A percentile compares a stretch with the other conserved stretches of the same genome.
phyloP scores from a whole-genome alignment of 2,888 invertebrate genomes.

The Eupelmus urozonus region DNA sequence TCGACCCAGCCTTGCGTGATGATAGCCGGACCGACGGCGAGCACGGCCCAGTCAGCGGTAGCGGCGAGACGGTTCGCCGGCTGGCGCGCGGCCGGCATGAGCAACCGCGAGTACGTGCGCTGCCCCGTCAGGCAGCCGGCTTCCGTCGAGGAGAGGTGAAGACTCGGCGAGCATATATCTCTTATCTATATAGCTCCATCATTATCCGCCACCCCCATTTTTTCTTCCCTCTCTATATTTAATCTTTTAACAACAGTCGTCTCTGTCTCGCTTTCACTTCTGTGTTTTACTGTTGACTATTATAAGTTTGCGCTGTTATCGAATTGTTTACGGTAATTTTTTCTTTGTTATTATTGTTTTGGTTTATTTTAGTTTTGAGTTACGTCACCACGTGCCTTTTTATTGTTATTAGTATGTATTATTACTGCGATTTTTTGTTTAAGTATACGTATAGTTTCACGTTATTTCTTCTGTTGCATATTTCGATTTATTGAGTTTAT shows the following conservation, averaged over 20 bases:
- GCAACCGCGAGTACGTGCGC: slow-evolving; percentile 73
- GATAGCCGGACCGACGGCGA: background rate
- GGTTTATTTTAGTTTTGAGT: background rate
- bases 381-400: slow-evolving; percentile 22
- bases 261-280: no score
- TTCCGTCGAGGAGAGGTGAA: slow-evolving; percentile 75
- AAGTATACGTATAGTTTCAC: no score
- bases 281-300: background rate
- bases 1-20: background rate
- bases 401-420: background rate
- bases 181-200: background rate
- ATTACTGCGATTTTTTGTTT: background rate
- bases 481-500: background rate
- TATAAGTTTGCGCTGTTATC: background rate
- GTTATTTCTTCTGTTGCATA: background rate
- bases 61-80: slow-evolving; percentile 70
- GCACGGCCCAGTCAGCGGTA: slow-evolving; percentile 2
- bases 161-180: slow-evolving; percentile 22
- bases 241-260: no score
- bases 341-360: background rate
- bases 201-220: background rate
- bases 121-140: slow-evolving; percentile 74
- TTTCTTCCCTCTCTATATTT: no score
- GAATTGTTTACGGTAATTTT: background rate
- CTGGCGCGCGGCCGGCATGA: slow-evolving; percentile 68